Evolutionary conservation across 2,113 vertebrate genomes (phyloP).

Genomic region (Oryzias curvinotus): DNA sequence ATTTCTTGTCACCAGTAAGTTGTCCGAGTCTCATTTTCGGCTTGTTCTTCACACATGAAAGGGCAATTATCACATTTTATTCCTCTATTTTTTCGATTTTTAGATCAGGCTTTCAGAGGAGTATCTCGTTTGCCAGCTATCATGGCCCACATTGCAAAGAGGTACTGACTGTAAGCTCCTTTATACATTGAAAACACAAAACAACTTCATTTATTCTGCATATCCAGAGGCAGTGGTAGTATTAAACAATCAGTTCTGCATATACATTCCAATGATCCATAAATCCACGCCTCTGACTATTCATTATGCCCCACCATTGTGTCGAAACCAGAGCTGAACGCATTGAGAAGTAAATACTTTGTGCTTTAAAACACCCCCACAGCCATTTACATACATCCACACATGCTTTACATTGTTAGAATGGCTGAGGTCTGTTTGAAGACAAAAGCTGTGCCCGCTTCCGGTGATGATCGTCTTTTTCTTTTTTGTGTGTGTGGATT

Average conservation of each 20-base stretch:
- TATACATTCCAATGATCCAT: constrained; percentile 12
- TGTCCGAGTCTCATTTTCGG: constrained; percentile 1
- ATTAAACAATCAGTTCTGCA: constrained; percentile 19
- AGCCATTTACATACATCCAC: constrained; percentile 29
- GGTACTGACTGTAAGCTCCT: constrained; percentile 29
- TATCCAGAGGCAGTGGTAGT: constrained; percentile 15
- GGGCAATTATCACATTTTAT: constrained; percentile 7
- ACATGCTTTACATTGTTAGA: constrained; percentile 49
- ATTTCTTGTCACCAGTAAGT: constrained; percentile 85
- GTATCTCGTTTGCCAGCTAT: constrained; percentile 68
- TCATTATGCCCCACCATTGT: constrained; percentile 6
- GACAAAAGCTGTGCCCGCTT: constrained; percentile 54
- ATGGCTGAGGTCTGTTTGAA: constrained; percentile 45
- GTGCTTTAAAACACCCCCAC: constrained; percentile 27
- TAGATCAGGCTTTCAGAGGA: constrained; percentile 73
- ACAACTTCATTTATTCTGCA: not conserved
- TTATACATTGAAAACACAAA: constrained; percentile 7
- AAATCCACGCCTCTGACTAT: constrained; percentile 9
- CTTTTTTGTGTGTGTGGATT: constrained; percentile 67
- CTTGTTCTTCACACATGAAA: constrained; percentile 2
- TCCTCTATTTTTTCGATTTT: constrained; percentile 52
- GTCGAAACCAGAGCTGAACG: constrained; percentile 24
- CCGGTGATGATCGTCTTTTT: constrained; percentile 66
- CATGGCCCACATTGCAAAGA: constrained; percentile 66
- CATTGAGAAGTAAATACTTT: constrained; percentile 24